phyloP scores from a whole-genome alignment of 2,888 invertebrate genomes.

The Drosophila atripex region DNA sequence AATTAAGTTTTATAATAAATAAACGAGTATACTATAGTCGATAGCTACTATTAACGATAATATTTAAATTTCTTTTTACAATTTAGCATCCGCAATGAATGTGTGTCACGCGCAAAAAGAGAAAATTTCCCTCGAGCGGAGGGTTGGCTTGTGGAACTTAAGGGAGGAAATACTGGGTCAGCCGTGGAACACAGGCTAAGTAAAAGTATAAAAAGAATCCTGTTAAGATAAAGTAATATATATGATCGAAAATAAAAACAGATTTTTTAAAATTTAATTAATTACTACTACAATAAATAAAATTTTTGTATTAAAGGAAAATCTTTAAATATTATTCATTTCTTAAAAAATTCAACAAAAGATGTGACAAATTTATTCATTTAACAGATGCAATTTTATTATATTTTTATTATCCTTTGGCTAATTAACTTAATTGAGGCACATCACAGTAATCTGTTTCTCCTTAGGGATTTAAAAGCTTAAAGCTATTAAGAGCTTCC shows the following conservation, averaged over 20 bases:
- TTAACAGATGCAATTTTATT: too few relatives aligned
- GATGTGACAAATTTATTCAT: too few relatives aligned
- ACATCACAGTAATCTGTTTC: not conserved
- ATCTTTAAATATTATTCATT: too few relatives aligned
- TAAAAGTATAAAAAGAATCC: not conserved
- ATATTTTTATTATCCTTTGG: too few relatives aligned
- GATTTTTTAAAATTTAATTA: too few relatives aligned
- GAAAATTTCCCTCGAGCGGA: conserved; percentile 23
- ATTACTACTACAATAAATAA: too few relatives aligned
- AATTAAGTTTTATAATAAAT: not conserved
- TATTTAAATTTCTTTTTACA: not conserved
- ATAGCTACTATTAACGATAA: not conserved
- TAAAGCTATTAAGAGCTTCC: conserved; percentile 17
- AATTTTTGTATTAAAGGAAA: too few relatives aligned
- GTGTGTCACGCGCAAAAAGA: conserved; percentile 34
- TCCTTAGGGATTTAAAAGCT: conserved; percentile 12
- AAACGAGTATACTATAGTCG: not conserved
- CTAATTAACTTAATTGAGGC: conserved; percentile 2
- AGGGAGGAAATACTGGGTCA: conserved; percentile 23
- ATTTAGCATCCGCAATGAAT: conserved; percentile 20
- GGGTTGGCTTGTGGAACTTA: conserved; percentile 12
- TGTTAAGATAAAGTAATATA: too few relatives aligned
- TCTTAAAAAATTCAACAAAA: too few relatives aligned
- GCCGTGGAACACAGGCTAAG: not conserved
- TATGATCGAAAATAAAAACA: too few relatives aligned